Conservation (phyloP, 1,140 invertebrate species). For the Zaprionus inermis region DNA sequence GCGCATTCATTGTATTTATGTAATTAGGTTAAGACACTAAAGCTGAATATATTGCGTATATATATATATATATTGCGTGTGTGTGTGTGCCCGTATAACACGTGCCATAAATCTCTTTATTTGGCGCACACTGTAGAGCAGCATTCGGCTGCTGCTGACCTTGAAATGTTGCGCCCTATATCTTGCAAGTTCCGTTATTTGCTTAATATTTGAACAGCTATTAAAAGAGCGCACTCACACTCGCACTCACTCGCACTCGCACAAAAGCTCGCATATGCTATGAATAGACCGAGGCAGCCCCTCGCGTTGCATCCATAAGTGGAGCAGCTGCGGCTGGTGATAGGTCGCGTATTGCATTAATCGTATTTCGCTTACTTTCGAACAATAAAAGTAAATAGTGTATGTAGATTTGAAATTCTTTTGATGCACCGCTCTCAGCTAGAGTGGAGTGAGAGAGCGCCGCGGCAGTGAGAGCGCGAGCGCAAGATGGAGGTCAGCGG, state of each 20-base stretch:
- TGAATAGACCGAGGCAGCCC: slow-evolving; percentile 13
- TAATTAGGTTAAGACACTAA: slow-evolving; percentile 47
- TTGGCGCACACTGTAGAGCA: slow-evolving; percentile 10
- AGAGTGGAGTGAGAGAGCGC: neutral
- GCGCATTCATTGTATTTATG: slow-evolving; percentile 29
- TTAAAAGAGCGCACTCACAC: neutral
- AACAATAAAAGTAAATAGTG: slow-evolving; percentile 24
- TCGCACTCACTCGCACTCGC: slow-evolving; percentile 1
- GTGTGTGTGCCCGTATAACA: neutral
- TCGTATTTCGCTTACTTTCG: neutral
- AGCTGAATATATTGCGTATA: neutral
- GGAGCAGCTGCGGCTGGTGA: neutral
- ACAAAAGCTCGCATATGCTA: slow-evolving; percentile 3
- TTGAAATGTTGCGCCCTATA: slow-evolving; percentile 21
- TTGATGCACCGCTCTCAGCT: slow-evolving; percentile 35
- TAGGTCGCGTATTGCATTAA: slow-evolving; percentile 3
- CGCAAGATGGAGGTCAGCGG: neutral
- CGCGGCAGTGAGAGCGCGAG: neutral
- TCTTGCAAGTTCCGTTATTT: slow-evolving; percentile 5
- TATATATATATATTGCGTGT: neutral
- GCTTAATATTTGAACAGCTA: slow-evolving; percentile 18
- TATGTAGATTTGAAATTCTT: slow-evolving; percentile 46
- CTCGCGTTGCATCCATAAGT: neutral
- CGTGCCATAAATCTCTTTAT: neutral
- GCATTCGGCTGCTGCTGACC: slow-evolving; percentile 17